Conservation (phyloP, 2,113 vertebrate genomes). For the Oncorhynchus clarkii region DNA sequence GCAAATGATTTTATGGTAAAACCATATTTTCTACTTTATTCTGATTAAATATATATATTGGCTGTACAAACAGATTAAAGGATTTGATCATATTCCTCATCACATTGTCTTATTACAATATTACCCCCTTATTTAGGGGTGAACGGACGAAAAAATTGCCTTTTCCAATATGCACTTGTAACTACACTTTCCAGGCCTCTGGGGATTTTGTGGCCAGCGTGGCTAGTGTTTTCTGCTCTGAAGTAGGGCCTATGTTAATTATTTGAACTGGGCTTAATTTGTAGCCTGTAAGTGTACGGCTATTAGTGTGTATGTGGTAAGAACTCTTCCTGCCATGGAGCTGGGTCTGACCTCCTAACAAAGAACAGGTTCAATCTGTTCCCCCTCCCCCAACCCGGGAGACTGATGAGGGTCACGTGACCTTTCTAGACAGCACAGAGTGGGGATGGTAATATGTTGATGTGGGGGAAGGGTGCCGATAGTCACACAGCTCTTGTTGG, state of each 20-base stretch:
- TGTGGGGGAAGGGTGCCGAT: constrained; percentile 57
- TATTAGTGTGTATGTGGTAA: constrained; percentile 76
- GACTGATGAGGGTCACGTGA: constrained; percentile 84
- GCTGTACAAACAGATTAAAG: too few relatives aligned
- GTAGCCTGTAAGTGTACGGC: constrained; percentile 45
- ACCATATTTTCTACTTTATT: too few relatives aligned
- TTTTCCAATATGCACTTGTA: too few relatives aligned
- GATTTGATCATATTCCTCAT: too few relatives aligned
- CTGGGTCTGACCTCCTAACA: constrained; percentile 84
- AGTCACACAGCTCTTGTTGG: constrained; percentile 65
- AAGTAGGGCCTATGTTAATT: background rate
- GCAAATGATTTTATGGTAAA: too few relatives aligned
- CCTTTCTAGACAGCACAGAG: constrained; percentile 80
- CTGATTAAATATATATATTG: too few relatives aligned
- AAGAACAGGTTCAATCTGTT: constrained; percentile 83
- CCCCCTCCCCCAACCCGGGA: constrained; percentile 73
- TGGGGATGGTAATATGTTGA: constrained; percentile 66
- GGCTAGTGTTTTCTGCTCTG: too few relatives aligned
- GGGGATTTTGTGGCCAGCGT: too few relatives aligned
- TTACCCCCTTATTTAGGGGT: too few relatives aligned
- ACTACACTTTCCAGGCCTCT: too few relatives aligned
- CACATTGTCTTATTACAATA: too few relatives aligned
- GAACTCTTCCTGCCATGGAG: constrained; percentile 67
- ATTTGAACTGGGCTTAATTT: background rate
- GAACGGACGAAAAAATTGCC: too few relatives aligned